These are phyloP conservation scores for Drosophila putrida DNA, from an alignment of 2,888 invertebrate genomes.

Conservation along the genomic window DNA sequence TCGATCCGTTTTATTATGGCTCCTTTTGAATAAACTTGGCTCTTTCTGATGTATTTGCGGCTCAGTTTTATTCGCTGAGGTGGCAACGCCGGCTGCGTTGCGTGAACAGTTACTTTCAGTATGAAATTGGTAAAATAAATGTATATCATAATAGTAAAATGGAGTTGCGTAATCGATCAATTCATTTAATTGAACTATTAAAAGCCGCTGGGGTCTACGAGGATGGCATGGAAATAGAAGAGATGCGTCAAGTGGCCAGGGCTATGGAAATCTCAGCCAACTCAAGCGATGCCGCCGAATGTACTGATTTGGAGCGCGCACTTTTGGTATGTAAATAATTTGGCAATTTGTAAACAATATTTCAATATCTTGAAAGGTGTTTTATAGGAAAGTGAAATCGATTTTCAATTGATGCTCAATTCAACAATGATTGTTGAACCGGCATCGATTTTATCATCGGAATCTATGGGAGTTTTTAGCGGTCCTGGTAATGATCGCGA, in stretches of 20 bases:
- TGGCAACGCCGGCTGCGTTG: too few relatives aligned
- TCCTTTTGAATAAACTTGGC: too few relatives aligned
- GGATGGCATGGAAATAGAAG: slow-evolving; percentile 70
- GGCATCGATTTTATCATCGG: not conserved
- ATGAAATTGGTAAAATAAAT: not conserved
- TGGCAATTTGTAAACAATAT: too few relatives aligned
- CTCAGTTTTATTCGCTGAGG: too few relatives aligned
- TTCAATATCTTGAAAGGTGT: not conserved
- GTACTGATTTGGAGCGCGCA: slow-evolving; percentile 51
- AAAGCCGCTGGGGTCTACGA: slow-evolving; percentile 72
- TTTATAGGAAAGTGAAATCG: slow-evolving; percentile 72
- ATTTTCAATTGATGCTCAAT: slow-evolving; percentile 56
- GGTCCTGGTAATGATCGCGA: slow-evolving; percentile 6
- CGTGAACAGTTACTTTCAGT: too few relatives aligned
- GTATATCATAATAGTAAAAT: slow-evolving; percentile 12
- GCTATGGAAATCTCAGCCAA: slow-evolving; percentile 65
- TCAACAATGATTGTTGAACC: slow-evolving; percentile 73
- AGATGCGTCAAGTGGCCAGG: slow-evolving; percentile 71
- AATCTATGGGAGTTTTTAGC: not conserved
- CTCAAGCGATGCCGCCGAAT: slow-evolving; percentile 21
- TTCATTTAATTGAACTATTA: slow-evolving; percentile 21
- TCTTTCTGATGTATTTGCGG: too few relatives aligned
- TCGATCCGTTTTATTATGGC: too few relatives aligned
- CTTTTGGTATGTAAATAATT: slow-evolving; percentile 50
- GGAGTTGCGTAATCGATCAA: slow-evolving; percentile 40